Base-by-base conservation (phyloP, 1,140 invertebrate genomes). In the Microplitis mediator region DNA sequence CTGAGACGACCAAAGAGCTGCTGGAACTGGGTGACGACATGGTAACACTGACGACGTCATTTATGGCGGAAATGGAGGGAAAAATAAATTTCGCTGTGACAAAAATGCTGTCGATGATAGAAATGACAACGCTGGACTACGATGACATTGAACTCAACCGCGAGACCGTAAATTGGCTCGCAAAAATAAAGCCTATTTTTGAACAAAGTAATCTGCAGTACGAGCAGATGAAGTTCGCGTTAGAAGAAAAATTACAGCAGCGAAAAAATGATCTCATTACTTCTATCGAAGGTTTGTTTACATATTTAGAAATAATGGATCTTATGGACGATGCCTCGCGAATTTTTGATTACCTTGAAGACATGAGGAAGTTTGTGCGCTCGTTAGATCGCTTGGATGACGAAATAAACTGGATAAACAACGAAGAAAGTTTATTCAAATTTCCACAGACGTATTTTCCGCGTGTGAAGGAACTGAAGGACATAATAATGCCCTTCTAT, bases 381-480 rank as follows among this genome's bases (percentile, higher is more conserved):
- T 89, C 92, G 77, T 85, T 97, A n/a, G 89, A 91, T 75, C 90
- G 91, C 63, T 92, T 94, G 74, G 89, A 93, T 75, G 89, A 92
- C 74, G 88, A 92, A 76, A 91, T 95, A 31, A 80, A 88, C 4
- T 97, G 95, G 95, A 95, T 97, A 52, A 97, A 97, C 85, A 91
- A 92, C 78, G 95, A 97, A 89, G 95, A 98, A 89, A 86, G 86
- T 8, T 89, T 96, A 3, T 95, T 97, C 78, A 95, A 95, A 81
- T 93, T 95, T 80, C 92, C 92, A 2, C 77, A 91, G 54, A 91
- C 92, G 0, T 82, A 86, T 39, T 98, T 93, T 85, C 89, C 91
- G 4, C 91, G 93, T 73, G 88, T 96, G 35, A 91, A 93, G 74
- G 92, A 95, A 75, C 80, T 93, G 32, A 92, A 92, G 82, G 89